Evolutionary conservation across 2,888 invertebrate species (phyloP).

Genomic region (Papilio demoleus): DNA sequence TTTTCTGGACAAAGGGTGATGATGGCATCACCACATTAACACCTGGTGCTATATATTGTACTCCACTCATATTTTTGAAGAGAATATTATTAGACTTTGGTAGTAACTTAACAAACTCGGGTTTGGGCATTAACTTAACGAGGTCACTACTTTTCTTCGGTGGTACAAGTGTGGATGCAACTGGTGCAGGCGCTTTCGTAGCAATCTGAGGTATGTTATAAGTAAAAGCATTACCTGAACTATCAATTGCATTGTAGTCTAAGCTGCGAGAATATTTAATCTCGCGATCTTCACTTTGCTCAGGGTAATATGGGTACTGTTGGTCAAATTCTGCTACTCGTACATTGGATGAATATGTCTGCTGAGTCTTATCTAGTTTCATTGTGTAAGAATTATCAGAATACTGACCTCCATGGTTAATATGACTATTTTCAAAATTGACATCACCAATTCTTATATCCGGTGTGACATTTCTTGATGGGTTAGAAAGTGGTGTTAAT

Average conservation of each 20-base stretch:
- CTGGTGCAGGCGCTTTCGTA: constrained; percentile 57
- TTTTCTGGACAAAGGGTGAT: constrained; percentile 75
- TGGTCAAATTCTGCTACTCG: constrained; percentile 64
- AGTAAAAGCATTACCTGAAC: constrained; percentile 59
- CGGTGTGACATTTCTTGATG: constrained; percentile 64
- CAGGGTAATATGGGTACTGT: constrained; percentile 67
- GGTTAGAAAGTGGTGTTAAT: constrained; percentile 57
- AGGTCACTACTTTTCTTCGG: constrained; percentile 62
- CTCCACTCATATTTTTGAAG: constrained; percentile 69
- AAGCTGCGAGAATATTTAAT: constrained; percentile 76
- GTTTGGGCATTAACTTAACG: constrained; percentile 69
- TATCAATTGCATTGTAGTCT: constrained; percentile 68
- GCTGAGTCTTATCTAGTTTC: constrained; percentile 69
- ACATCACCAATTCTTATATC: constrained; percentile 67
- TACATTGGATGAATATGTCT: constrained; percentile 57
- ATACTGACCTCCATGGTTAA: constrained; percentile 55
- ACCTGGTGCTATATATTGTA: constrained; percentile 67
- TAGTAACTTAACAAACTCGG: constrained; percentile 66
- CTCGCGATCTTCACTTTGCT: constrained; percentile 72
- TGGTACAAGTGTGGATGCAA: constrained; percentile 51
- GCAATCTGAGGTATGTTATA: constrained; percentile 60
- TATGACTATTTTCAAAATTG: constrained; percentile 63
- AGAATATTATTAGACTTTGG: constrained; percentile 72
- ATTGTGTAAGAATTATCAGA: constrained; percentile 58
- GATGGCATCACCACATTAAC: constrained; percentile 69